phyloP scores from a whole-genome alignment of 2,888 invertebrate species.

The Siphonodentalium dalli region DNA sequence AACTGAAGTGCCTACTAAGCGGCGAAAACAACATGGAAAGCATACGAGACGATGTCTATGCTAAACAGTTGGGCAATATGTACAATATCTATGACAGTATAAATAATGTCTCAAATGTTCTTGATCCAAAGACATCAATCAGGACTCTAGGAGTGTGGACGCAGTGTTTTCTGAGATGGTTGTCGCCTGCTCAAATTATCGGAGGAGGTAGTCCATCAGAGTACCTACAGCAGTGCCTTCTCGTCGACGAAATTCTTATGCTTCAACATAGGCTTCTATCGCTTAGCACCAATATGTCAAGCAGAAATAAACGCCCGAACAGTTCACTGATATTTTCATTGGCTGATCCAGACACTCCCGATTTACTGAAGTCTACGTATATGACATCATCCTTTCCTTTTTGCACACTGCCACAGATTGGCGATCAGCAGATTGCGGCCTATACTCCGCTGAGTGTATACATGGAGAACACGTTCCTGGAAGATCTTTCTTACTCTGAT shows the following conservation, averaged over 20 bases:
- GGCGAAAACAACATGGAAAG: conserved; percentile 18
- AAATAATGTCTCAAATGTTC: conserved; percentile 1
- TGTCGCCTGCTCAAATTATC: conserved; percentile 80
- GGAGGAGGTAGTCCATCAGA: conserved; percentile 71
- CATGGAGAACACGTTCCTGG: conserved; percentile 45
- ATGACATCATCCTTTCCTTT: conserved; percentile 57
- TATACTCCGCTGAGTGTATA: conserved; percentile 44
- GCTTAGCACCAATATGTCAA: conserved; percentile 20
- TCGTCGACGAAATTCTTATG: conserved; percentile 64
- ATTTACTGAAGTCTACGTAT: conserved; percentile 38
- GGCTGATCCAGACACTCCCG: conserved; percentile 29
- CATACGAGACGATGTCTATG: conserved; percentile 19
- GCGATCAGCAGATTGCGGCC: conserved; percentile 35
- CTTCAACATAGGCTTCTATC: conserved; percentile 49
- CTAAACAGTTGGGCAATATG: conserved; percentile 11
- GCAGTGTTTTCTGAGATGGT: conserved; percentile 90
- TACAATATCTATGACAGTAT: conserved; percentile 2
- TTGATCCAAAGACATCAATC: conserved; percentile 35
- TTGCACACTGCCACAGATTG: conserved; percentile 36
- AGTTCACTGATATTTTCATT: conserved; percentile 51
- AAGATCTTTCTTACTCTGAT: conserved; percentile 38
- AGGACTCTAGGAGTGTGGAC: conserved; percentile 75
- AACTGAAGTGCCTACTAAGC: conserved; percentile 17
- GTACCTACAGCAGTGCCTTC: conserved; percentile 63
- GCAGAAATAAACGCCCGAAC: conserved; percentile 30